Percentiles rank a stretch among this genome's conserved stretches.
Evolutionary conservation across 2,113 vertebrate species (phyloP).

Genomic region (Pollachius pollachius): DNA sequence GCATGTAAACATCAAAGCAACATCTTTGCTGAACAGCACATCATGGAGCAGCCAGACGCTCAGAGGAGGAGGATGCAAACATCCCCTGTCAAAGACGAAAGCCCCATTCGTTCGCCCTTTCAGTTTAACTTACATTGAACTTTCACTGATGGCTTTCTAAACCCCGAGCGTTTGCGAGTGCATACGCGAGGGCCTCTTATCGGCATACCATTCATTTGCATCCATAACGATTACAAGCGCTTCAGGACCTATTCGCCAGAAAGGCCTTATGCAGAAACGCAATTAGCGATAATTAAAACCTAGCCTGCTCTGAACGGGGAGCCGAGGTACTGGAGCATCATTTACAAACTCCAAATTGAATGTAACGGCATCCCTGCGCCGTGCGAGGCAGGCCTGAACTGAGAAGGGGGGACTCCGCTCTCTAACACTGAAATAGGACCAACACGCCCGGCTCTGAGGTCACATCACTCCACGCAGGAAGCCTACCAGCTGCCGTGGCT

Average conservation of each 20-base stretch:
- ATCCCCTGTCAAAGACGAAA: slow-evolving; percentile 1
- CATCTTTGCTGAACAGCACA: not conserved
- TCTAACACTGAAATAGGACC: slow-evolving; percentile 51
- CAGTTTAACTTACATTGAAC: slow-evolving; percentile 57
- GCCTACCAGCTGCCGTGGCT: too few species aligned
- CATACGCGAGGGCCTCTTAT: slow-evolving; percentile 39
- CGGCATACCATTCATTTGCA: slow-evolving; percentile 73
- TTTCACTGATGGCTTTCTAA: slow-evolving; percentile 45
- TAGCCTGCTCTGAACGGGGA: slow-evolving; percentile 70
- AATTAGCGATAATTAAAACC: slow-evolving; percentile 84
- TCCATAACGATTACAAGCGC: slow-evolving; percentile 74
- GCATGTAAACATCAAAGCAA: too few species aligned
- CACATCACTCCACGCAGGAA: too few species aligned
- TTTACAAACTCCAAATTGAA: slow-evolving; percentile 73
- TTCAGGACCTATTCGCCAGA: slow-evolving; percentile 77
- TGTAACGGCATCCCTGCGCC: slow-evolving; percentile 59
- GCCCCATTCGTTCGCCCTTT: slow-evolving; percentile 27
- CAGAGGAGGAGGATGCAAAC: slow-evolving; percentile 11
- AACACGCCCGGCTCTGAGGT: not conserved
- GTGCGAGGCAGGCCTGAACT: slow-evolving; percentile 33
- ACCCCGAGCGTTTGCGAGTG: slow-evolving; percentile 18
- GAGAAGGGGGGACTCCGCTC: slow-evolving; percentile 26
- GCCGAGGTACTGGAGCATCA: slow-evolving; percentile 70
- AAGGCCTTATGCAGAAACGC: slow-evolving; percentile 80
- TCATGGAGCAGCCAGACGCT: slow-evolving; percentile 14